Evolutionary conservation across 2,797 vertebrate genomes (phyloP), one percentile per base, ranked within the genome.

Genomic region (Arctocebus calabarensis): DNA sequence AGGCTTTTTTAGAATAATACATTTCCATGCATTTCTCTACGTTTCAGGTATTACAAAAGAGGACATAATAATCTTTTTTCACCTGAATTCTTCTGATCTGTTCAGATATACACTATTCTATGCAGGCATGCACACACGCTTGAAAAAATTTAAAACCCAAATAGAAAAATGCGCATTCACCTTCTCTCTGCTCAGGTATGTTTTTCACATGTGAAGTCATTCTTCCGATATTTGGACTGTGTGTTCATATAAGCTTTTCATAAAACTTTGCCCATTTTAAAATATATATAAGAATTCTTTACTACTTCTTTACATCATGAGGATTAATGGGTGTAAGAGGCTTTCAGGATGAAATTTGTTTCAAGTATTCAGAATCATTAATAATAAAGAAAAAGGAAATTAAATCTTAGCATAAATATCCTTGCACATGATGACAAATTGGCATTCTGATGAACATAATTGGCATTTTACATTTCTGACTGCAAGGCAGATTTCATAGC

Each of bases 331-430:
- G 89, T 96, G 29, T 61, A 90, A 93, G 81, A 94, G 57, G 52
- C 25, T 92, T 96, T 96, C 73, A 96, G 94, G 89, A 96, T 96
- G 83, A 77, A 97, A 93, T 94, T 96, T 95, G 84, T 96, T 95
- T 93, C 87, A 90, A 91, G 66, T 94, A 88, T 82, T 95, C 94
- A 93, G 64, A 55, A 96, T 93, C 95, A 97, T 97, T 95, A 97
- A 97, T 97, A 98, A 97, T 95, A 93, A 77, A 96, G 88, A 59
- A 96, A 97, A 95, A 93, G 93, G 96, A 97, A 97, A 98, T 97
- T 97, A 96, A 96, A 88, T 16, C 9, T 91, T 90, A 88, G 84
- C 92, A 95, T 96, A 96, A 94, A 98, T 97, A 95, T 96, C 88
- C 55, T 85, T 93, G 40, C 19, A 70, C 66, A 94, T 90, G 84